These are phyloP conservation scores for Synanthedon vespiformis DNA, from an alignment of 2,888 invertebrate genomes.

Conservation along the genomic window DNA sequence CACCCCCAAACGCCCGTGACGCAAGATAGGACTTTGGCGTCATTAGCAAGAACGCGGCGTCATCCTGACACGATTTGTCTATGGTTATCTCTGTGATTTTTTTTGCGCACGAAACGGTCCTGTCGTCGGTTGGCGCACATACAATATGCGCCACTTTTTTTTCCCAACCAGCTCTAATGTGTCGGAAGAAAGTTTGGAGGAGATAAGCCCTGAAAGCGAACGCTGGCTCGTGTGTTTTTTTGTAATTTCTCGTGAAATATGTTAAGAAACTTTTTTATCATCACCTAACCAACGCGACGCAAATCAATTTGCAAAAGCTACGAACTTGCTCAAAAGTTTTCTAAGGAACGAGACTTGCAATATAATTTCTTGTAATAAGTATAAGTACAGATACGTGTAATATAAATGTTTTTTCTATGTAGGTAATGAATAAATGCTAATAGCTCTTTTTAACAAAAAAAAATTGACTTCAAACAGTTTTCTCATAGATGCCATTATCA, in stretches of 20 bases:
- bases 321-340: too few relatives aligned
- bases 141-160: constrained; percentile 55
- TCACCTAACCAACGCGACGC: background rate
- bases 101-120: constrained; percentile 36
- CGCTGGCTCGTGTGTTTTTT: constrained; percentile 32
- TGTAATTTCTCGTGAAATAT: constrained; percentile 12
- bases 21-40: constrained; percentile 55
- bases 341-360: too few relatives aligned
- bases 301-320: background rate
- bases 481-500: too few relatives aligned
- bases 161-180: constrained; percentile 49
- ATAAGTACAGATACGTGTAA: too few relatives aligned
- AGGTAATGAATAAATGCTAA: too few relatives aligned
- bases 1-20: constrained; percentile 30
- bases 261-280: background rate
- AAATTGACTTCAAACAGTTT: too few relatives aligned
- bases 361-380: too few relatives aligned
- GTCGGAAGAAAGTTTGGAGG: constrained; percentile 49
- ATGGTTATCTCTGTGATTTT: constrained; percentile 58
- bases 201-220: constrained; percentile 56
- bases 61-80: constrained; percentile 64
- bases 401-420: too few relatives aligned
- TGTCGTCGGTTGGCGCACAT: constrained; percentile 35
- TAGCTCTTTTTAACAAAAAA: too few relatives aligned
- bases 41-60: constrained; percentile 56